A percentile compares a stretch with the other conserved stretches of the same genome.
phyloP scores from a whole-genome alignment of 2,797 vertebrate species.

The Sibirionetta formosa region DNA sequence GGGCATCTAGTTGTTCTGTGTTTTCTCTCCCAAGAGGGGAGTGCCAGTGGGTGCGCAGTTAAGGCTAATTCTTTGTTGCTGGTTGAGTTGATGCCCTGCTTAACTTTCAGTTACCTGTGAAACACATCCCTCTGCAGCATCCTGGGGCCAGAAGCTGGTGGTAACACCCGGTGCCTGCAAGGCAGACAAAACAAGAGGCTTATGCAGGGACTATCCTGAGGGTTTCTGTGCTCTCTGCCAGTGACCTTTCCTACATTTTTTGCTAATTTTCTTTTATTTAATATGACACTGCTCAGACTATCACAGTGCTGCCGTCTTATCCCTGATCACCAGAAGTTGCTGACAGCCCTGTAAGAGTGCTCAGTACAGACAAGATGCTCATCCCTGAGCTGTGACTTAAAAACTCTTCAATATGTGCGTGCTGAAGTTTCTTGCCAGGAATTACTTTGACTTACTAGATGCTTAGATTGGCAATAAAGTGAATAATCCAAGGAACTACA shows the following conservation, averaged over 20 bases:
- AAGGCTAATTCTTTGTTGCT: background rate
- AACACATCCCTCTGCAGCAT: background rate
- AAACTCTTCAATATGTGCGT: background rate
- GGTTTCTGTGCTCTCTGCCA: background rate
- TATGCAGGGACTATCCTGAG: background rate
- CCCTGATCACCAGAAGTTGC: background rate
- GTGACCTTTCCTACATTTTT: background rate
- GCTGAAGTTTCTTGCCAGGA: conserved; percentile 38
- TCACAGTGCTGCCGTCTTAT: background rate
- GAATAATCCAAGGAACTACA: conserved; percentile 24
- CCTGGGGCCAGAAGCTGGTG: background rate
- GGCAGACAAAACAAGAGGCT: fast-evolving
- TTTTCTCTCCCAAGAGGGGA: background rate
- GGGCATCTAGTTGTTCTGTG: background rate
- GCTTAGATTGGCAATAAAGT: conserved; percentile 56
- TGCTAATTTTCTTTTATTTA: background rate
- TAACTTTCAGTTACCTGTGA: background rate
- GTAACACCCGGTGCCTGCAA: background rate
- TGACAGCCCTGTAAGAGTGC: background rate
- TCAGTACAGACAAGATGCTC: background rate
- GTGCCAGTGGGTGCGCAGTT: background rate
- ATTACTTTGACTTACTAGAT: conserved; percentile 41
- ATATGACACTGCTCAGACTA: background rate
- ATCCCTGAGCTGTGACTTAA: background rate
- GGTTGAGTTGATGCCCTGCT: background rate